phyloP scores from a whole-genome alignment of 2,113 vertebrate species.

The Xenopus laevis region DNA sequence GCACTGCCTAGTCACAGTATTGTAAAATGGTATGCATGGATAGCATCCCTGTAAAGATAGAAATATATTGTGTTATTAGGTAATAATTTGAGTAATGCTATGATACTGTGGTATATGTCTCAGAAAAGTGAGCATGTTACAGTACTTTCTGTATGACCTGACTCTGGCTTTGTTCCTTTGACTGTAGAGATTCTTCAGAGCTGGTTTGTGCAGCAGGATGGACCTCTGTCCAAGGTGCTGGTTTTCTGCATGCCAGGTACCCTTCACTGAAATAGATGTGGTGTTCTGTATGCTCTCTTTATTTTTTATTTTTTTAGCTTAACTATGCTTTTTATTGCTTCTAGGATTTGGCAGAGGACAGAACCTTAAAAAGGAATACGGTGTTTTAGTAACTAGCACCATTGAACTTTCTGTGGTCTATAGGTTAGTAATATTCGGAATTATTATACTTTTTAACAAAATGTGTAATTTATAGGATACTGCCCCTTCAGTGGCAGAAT shows the following conservation, averaged over 20 bases:
- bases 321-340: not conserved
- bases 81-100: no score
- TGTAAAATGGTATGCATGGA: no score
- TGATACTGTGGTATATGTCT: no score
- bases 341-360: conserved; percentile 23
- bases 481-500: no score
- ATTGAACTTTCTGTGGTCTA: conserved; percentile 82
- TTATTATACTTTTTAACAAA: not conserved
- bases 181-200: conserved; percentile 71
- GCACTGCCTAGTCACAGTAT: no score
- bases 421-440: conserved; percentile 59
- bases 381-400: conserved; percentile 79
- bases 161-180: no score
- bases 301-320: not conserved
- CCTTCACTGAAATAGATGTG: not conserved
- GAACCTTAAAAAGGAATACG: conserved; percentile 55
- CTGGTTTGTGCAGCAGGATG: conserved; percentile 83
- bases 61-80: no score
- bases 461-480: no score
- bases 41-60: no score
- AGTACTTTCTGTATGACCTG: no score
- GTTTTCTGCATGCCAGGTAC: conserved; percentile 62
- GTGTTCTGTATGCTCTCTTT: not conserved
- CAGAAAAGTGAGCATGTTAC: no score
- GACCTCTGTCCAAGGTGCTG: conserved; percentile 80